Evolutionary conservation across 2,113 vertebrate genomes (phyloP), one percentile per base, ranked within the genome.

Genomic region (Daphoenositta chrysoptera): DNA sequence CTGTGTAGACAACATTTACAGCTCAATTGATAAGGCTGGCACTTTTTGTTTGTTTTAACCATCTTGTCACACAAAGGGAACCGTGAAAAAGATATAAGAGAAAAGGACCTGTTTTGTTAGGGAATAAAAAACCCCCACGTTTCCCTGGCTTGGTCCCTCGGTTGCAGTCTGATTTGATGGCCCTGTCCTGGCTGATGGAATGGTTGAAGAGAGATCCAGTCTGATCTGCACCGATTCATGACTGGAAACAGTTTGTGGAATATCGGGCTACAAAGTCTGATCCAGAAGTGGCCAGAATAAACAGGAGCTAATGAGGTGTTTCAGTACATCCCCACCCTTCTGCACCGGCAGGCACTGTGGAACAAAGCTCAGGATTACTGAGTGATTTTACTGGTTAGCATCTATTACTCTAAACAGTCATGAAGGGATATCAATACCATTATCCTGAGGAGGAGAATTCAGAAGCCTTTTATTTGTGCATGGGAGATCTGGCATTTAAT

Each of bases 401-500:
- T 42, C 72, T 61, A 47, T 90, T 87, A 72, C 40, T 44, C 78
- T 92, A 87, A 95, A 77, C 68, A 88, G 63, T 35, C 42, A 26
- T 35, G 81, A 84, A 82, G 53, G 64, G 80, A 75, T 53, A 86
- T 95, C 80, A 64, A 78, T 85, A 61, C 31, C 30, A 24, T 69
- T 76, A 60, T 89, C 66, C 58, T 85, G 51, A 93, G 70, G 69
- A 89, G 50, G 16, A 57, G 51, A 94, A 64, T 50, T 89, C 61
- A 73, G 45, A 51, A 76, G 21, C 23, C 33, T 87, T 93, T 81
- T 80, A 68, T 84, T 54, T 61, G 44, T 50, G 17, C 68, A 68
- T 85, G 58, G 75, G 82, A 88, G 61, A 77, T 64, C 30, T 81
- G 58, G 26, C 28, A 66, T 89, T 93, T 81, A 95, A 90, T 94